These are phyloP conservation scores for Megastigmus dorsalis DNA, from an alignment of 2,888 invertebrate species.

Conservation along the genomic window DNA sequence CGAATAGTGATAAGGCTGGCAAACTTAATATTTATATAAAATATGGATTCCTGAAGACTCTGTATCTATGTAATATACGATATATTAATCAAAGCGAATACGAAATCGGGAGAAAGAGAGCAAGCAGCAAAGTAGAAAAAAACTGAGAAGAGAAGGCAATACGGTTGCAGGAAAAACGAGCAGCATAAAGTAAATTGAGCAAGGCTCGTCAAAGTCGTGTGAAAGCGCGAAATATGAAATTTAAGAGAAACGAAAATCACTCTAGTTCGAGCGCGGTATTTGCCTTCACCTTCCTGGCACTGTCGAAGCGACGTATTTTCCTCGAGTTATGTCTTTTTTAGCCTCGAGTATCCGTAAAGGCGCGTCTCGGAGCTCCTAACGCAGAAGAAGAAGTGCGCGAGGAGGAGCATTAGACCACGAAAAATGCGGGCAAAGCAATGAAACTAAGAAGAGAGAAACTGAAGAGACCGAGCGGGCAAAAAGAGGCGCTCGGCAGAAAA, in stretches of 20 bases:
- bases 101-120: background rate
- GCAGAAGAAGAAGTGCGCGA: background rate
- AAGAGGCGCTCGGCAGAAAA: background rate
- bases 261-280: conserved; percentile 1
- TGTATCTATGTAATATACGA: too few relatives aligned
- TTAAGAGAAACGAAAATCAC: conserved; percentile 45
- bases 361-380: background rate
- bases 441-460: conserved; percentile 16
- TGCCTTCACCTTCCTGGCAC: background rate
- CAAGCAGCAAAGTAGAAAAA: background rate
- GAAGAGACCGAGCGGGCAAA: background rate
- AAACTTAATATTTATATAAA: too few relatives aligned
- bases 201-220: conserved; percentile 11
- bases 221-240: conserved; percentile 46
- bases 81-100: too few relatives aligned
- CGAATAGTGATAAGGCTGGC: too few relatives aligned
- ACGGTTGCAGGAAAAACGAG: conserved; percentile 22
- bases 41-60: too few relatives aligned
- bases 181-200: conserved; percentile 42
- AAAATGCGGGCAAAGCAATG: conserved; percentile 49
- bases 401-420: conserved; percentile 23
- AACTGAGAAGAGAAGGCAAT: background rate
- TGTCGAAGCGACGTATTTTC: background rate
- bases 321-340: conserved; percentile 43
- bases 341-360: conserved; percentile 11